Percentiles rank a stretch among this genome's conserved stretches.
Evolutionary conservation across 2,888 invertebrate genomes (phyloP).

Genomic region (Brachyopa scutellaris): DNA sequence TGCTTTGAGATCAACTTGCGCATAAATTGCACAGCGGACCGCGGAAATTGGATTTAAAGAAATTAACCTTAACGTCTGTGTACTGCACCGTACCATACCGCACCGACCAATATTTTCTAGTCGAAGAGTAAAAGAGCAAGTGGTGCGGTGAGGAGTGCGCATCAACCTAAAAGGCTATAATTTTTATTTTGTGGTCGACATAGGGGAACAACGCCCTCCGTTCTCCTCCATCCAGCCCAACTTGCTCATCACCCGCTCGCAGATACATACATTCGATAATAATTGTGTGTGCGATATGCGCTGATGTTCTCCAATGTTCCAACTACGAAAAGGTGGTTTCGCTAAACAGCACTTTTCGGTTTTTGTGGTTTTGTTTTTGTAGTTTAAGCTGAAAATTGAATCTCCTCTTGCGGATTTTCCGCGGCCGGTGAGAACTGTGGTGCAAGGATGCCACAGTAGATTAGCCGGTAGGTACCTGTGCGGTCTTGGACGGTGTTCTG

Average conservation of each 20-base stretch:
- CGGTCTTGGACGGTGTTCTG: constrained; percentile 17
- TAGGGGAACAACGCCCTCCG: constrained; percentile 65
- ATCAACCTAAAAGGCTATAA: constrained; percentile 65
- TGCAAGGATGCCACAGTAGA: constrained; percentile 42
- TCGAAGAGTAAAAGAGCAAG: not conserved
- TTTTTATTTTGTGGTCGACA: constrained; percentile 71
- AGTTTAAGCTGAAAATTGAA: constrained; percentile 52
- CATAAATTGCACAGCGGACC: constrained; percentile 73
- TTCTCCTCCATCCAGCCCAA: constrained; percentile 5
- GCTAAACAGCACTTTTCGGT: constrained; percentile 41
- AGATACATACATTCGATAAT: constrained; percentile 58
- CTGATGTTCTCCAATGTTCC: constrained; percentile 68
- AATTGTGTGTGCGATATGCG: constrained; percentile 71
- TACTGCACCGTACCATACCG: constrained; percentile 22
- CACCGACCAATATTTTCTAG: constrained; percentile 8
- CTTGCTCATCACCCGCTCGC: constrained; percentile 4
- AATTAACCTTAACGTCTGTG: constrained; percentile 71
- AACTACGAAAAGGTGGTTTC: constrained; percentile 69
- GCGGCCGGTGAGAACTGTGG: constrained; percentile 55
- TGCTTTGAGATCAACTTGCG: constrained; percentile 72
- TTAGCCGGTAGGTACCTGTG: constrained; percentile 35
- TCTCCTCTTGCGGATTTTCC: constrained; percentile 57
- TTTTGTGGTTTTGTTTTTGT: constrained; percentile 1
- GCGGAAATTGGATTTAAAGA: constrained; percentile 73
- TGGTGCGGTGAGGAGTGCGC: not conserved